phyloP scores from a whole-genome alignment of 35 echinoderm and acorn worm genomes.

The Strongylocentrotus purpuratus region DNA sequence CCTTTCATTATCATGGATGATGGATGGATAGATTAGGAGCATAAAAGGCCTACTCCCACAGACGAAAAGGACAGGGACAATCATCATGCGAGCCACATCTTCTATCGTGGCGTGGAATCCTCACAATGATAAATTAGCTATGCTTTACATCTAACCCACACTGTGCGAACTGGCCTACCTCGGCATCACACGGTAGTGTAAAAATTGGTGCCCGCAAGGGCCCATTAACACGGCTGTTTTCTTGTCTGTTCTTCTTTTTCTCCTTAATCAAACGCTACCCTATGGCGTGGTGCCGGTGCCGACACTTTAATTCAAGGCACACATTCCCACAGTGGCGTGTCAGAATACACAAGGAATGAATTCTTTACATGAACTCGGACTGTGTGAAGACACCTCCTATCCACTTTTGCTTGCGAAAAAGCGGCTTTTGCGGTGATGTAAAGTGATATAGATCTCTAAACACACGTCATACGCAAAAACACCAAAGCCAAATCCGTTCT shows the following conservation, averaged over 20 bases:
- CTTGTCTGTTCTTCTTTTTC: slow-evolving; percentile 2
- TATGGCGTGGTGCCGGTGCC: background rate
- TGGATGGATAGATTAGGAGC: background rate
- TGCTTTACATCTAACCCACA: background rate
- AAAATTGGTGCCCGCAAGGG: slow-evolving; percentile 8
- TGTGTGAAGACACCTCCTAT: background rate
- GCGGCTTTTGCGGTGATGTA: background rate
- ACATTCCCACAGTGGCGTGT: background rate
- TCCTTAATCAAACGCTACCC: slow-evolving; percentile 5
- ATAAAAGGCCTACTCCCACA: background rate
- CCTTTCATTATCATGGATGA: slow-evolving; percentile 1
- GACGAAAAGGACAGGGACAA: background rate
- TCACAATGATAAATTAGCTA: background rate
- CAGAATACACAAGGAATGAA: background rate
- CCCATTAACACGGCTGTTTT: background rate
- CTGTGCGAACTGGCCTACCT: background rate
- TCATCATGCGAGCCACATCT: background rate
- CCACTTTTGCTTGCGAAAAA: background rate
- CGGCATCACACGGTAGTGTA: slow-evolving; percentile 7
- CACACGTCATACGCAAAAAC: background rate
- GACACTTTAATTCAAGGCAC: slow-evolving; percentile 1
- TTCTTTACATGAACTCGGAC: background rate
- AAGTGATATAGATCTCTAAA: background rate
- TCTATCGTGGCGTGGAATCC: background rate
- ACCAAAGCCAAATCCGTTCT: background rate